Evolutionary conservation across 2,113 vertebrate species (phyloP).

Genomic region (Strix uralensis): DNA sequence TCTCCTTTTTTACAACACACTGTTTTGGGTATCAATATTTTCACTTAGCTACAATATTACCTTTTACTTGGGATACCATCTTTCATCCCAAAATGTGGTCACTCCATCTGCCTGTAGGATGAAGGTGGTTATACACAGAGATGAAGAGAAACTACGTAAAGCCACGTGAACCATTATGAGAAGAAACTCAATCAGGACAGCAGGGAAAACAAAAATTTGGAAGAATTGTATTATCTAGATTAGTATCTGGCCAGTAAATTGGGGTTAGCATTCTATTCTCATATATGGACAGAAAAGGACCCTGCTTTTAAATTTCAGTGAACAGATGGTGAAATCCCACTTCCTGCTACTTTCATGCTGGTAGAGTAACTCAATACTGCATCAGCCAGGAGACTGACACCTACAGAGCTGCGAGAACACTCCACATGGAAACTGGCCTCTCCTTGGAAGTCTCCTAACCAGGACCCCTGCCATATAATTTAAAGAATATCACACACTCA

Average conservation of each 20-base stretch:
- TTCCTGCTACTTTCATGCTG: constrained; percentile 48
- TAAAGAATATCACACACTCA: neutral
- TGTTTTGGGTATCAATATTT: neutral
- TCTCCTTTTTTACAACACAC: neutral
- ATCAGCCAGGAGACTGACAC: constrained; percentile 46
- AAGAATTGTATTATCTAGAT: neutral
- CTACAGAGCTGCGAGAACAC: constrained; percentile 37
- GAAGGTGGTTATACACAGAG: neutral
- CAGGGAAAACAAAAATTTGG: neutral
- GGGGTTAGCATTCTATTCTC: constrained; percentile 1
- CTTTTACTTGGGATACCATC: neutral
- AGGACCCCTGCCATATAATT: neutral
- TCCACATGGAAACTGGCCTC: neutral
- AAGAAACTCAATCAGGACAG: neutral
- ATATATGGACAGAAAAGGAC: neutral
- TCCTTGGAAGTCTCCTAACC: constrained; percentile 20
- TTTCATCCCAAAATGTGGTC: neutral
- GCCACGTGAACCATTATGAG: neutral
- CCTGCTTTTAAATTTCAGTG: constrained; percentile 31
- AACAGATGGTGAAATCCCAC: constrained; percentile 57
- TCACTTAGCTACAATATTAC: neutral
- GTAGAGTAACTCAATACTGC: constrained; percentile 31
- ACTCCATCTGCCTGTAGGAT: neutral
- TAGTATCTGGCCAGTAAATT: constrained; percentile 1
- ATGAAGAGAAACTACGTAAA: neutral